A percentile compares a stretch with the other conserved stretches of the same genome.
These are phyloP conservation scores for Poicephalus meyeri DNA, from an alignment of 2,113 vertebrate genomes.

Conservation along the genomic window DNA sequence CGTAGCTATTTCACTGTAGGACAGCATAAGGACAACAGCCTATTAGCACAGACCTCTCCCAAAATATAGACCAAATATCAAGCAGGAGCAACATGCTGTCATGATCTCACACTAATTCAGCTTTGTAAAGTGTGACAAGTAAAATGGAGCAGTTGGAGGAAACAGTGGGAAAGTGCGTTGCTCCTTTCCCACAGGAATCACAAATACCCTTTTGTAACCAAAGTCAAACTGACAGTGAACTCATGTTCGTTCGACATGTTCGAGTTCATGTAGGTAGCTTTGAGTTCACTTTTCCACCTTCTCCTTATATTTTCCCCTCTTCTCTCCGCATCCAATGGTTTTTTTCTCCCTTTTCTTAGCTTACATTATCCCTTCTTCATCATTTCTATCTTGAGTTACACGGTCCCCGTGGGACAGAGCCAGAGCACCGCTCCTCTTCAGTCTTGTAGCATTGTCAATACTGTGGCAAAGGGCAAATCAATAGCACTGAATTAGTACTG, in stretches of 20 bases:
- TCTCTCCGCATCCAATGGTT: neutral
- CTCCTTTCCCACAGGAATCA: neutral
- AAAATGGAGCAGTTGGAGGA: neutral
- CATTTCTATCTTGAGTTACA: neutral
- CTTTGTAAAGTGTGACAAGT: neutral
- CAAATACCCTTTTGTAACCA: neutral
- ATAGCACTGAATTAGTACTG: neutral
- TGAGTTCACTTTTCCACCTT: neutral
- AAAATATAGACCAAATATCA: neutral
- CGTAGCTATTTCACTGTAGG: neutral
- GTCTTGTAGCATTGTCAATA: neutral
- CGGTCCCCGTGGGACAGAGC: neutral
- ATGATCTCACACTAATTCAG: neutral
- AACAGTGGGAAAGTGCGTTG: neutral
- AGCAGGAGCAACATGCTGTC: neutral
- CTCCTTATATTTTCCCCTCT: neutral
- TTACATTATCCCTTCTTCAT: neutral
- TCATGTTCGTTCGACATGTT: neutral
- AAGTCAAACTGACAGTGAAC: neutral
- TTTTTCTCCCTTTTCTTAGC: neutral
- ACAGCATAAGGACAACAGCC: neutral
- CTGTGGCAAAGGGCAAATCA: constrained; percentile 31
- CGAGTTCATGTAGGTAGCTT: neutral
- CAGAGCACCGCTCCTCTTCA: neutral
- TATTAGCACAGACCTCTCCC: neutral